phyloP scores from a whole-genome alignment of 2,888 invertebrate genomes.

The Apamea anceps region DNA sequence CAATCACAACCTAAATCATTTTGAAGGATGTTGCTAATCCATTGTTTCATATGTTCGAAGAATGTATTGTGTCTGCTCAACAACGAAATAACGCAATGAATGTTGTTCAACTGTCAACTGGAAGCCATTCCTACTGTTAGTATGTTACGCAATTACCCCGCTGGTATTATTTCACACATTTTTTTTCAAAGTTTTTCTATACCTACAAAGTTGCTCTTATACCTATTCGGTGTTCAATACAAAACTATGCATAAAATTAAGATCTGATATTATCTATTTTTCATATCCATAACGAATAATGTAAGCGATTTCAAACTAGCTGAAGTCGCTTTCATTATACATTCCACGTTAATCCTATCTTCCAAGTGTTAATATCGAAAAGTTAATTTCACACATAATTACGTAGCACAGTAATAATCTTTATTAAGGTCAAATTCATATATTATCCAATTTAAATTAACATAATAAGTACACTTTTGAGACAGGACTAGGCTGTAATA shows the following conservation, averaged over 20 bases:
- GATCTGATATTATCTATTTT: constrained; percentile 24
- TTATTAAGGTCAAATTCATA: constrained; percentile 43
- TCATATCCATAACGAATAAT: constrained; percentile 39
- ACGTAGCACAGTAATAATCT: constrained; percentile 43
- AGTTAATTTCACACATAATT: constrained; percentile 65
- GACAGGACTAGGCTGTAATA: constrained; percentile 22
- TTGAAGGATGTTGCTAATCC: too few relatives aligned
- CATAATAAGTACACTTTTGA: constrained; percentile 49
- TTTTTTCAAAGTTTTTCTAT: not conserved
- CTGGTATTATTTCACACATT: not conserved
- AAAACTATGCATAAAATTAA: constrained; percentile 33
- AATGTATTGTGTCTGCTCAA: too few relatives aligned
- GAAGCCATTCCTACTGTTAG: too few relatives aligned
- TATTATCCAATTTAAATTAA: constrained; percentile 57
- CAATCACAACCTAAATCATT: too few relatives aligned
- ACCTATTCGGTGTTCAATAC: not conserved
- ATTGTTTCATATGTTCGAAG: too few relatives aligned
- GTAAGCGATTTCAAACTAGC: constrained; percentile 40
- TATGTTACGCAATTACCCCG: not conserved
- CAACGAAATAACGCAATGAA: too few relatives aligned
- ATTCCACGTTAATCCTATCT: constrained; percentile 33
- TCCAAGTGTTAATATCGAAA: constrained; percentile 46
- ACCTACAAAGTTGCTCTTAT: constrained; percentile 6
- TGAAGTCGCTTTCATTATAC: constrained; percentile 29
- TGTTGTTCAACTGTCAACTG: too few relatives aligned